phyloP scores from a whole-genome alignment of 2,888 invertebrate species.

The Germaria angustata region DNA sequence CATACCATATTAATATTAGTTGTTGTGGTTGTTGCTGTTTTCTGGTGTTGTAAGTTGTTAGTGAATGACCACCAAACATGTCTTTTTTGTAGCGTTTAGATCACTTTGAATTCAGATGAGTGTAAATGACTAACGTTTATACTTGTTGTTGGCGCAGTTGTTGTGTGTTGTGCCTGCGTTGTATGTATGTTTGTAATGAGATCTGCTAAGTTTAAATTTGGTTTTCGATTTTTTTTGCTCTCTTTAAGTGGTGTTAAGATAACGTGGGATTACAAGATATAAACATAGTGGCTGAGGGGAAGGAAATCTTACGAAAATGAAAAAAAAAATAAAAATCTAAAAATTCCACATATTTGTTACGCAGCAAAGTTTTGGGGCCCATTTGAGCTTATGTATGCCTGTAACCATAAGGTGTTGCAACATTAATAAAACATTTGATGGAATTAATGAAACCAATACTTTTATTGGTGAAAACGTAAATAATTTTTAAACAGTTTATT shows the following conservation, averaged over 20 bases:
- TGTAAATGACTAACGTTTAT: slow-evolving; percentile 45
- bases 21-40: not conserved
- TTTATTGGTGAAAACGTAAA: no score
- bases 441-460: no score
- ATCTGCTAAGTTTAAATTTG: slow-evolving; percentile 18
- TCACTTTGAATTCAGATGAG: slow-evolving; percentile 34
- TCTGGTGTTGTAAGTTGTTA: slow-evolving; percentile 34
- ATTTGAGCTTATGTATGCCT: no score
- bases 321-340: no score
- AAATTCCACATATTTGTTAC: no score
- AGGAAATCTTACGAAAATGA: not conserved
- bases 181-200: not conserved
- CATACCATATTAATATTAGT: slow-evolving; percentile 1
- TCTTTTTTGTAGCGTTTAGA: slow-evolving; percentile 43
- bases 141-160: slow-evolving; percentile 24
- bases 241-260: slow-evolving; percentile 2
- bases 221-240: not conserved
- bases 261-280: slow-evolving; percentile 22
- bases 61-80: slow-evolving; percentile 57
- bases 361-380: no score
- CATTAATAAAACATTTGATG: no score
- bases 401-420: no score
- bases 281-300: slow-evolving; percentile 25
- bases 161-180: slow-evolving; percentile 7
- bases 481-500: no score